These are phyloP conservation scores for Agrilus planipennis DNA, from an alignment of 1,140 invertebrate species.

Conservation along the genomic window DNA sequence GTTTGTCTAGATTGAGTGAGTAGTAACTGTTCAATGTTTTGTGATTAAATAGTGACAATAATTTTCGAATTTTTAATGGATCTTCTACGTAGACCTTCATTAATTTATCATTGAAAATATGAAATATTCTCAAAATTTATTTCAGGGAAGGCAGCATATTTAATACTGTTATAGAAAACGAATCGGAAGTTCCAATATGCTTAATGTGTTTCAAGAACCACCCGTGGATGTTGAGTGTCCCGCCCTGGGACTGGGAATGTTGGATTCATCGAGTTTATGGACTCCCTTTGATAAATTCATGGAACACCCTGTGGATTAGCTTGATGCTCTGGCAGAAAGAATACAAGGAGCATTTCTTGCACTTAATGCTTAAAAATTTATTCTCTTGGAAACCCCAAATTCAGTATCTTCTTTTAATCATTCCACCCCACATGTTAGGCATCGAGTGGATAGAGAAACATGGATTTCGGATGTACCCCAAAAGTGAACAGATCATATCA, in stretches of 20 bases:
- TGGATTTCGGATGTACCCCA: slow-evolving; percentile 22
- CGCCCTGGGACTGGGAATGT: slow-evolving; percentile 37
- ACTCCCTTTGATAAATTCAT: slow-evolving; percentile 30
- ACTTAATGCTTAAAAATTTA: slow-evolving; percentile 37
- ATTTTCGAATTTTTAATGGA: no score
- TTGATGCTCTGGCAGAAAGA: slow-evolving; percentile 37
- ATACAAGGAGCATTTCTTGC: slow-evolving; percentile 37
- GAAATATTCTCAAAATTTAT: no score
- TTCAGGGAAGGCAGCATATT: no score
- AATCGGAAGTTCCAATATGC: no score
- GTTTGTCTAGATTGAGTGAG: no score
- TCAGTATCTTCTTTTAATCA: slow-evolving; percentile 39
- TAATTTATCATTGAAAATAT: no score
- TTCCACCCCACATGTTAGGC: slow-evolving; percentile 35
- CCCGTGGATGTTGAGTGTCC: slow-evolving; percentile 39
- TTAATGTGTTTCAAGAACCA: slow-evolving; percentile 38
- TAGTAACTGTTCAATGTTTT: no score
- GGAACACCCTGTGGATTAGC: slow-evolving; percentile 44
- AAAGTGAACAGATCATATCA: slow-evolving; percentile 32
- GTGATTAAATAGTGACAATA: no score
- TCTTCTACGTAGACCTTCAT: no score
- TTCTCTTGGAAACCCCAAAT: slow-evolving; percentile 40
- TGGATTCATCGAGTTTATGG: slow-evolving; percentile 41
- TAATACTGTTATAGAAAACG: no score
- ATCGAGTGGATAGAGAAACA: slow-evolving; percentile 23